Evolutionary conservation across 1,140 invertebrate genomes (phyloP).

Genomic region (Bombyx mandarina): DNA sequence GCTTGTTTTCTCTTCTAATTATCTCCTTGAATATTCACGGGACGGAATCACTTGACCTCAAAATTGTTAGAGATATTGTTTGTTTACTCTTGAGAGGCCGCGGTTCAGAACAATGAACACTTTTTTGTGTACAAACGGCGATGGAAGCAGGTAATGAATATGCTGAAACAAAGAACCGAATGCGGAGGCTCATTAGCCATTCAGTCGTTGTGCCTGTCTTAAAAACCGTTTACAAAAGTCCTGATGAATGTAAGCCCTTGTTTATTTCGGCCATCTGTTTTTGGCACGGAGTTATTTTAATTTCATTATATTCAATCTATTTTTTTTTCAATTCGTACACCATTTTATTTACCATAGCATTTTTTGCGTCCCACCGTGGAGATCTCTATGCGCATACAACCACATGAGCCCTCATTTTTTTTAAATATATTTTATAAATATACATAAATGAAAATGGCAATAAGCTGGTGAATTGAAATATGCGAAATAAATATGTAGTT

Average conservation of each 20-base stretch:
- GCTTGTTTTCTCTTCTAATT: slow-evolving; percentile 32
- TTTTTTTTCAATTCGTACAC: too few species aligned
- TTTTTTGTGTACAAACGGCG: slow-evolving; percentile 54
- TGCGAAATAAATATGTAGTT: too few species aligned
- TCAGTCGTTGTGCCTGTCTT: slow-evolving; percentile 47
- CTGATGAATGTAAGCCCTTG: slow-evolving; percentile 33
- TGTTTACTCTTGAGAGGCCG: slow-evolving; percentile 41
- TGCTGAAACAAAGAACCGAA: slow-evolving; percentile 53
- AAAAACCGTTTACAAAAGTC: slow-evolving; percentile 51
- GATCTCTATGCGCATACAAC: too few species aligned
- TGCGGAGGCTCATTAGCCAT: slow-evolving; percentile 57
- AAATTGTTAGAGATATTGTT: slow-evolving; percentile 59
- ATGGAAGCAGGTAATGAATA: slow-evolving; percentile 60
- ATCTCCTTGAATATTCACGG: slow-evolving; percentile 34
- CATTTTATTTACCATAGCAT: too few species aligned
- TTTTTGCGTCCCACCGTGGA: too few species aligned
- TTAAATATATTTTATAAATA: too few species aligned
- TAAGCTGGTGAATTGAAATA: too few species aligned
- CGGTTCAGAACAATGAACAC: slow-evolving; percentile 41
- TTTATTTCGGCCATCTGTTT: slow-evolving; percentile 20
- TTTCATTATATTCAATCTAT: too few species aligned
- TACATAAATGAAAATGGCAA: too few species aligned
- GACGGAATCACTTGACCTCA: slow-evolving; percentile 50
- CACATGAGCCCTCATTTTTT: too few species aligned
- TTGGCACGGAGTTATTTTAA: not conserved